Base-by-base conservation (phyloP, 1,140 invertebrate species). In the Procambarus clarkii region DNA sequence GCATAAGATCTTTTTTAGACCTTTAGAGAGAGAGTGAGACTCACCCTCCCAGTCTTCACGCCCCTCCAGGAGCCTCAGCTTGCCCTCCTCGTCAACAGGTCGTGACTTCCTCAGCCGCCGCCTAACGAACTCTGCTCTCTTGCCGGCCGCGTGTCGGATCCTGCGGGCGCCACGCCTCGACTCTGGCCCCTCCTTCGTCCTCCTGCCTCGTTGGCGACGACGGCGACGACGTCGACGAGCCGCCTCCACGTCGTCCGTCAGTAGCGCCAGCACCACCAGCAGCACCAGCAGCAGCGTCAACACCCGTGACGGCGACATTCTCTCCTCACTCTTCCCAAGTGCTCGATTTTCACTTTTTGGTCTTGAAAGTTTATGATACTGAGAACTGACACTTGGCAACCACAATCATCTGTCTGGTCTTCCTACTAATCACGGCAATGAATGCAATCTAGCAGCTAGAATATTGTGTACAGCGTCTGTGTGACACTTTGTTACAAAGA, bases 11-110 rank as follows among this genome's bases (percentile, higher is more conserved):
- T 34, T 34, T 34, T 34, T 34, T 34, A 34, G 34, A 34, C 34
- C 34, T 34, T 34, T 34, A 34, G 34, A 34, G 34, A 34, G 13
- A 5, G 4, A 54, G 4, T 18, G 45, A 2, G 11, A 88, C 88
- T 86, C 58, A 92, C 92, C 92, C 79, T 92, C 92, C 64, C 84
- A 92, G 11, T 92, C 92, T 15, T 83, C 92, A 2, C 92, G 71
- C 13, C 92, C 92, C 21, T 91, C 92, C 0, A 87, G 69, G 5
- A 92, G 88, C 0, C 92, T 24, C 18, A 90, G 46, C 11, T 78
- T 54, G 4, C 88, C 92, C 77, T 92, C 88, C 34, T 86, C 60
- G 24, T 71, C 50, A 2, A 58, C 58, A 24, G 50, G n/a, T 13
- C 88, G n/a, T 2, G 88, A 83, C 60, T 92, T 92, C 86, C 45